A percentile compares a stretch with the other conserved stretches of the same genome.
These are phyloP conservation scores for Grus americana DNA, from an alignment of 2,113 vertebrate genomes.

Conservation along the genomic window DNA sequence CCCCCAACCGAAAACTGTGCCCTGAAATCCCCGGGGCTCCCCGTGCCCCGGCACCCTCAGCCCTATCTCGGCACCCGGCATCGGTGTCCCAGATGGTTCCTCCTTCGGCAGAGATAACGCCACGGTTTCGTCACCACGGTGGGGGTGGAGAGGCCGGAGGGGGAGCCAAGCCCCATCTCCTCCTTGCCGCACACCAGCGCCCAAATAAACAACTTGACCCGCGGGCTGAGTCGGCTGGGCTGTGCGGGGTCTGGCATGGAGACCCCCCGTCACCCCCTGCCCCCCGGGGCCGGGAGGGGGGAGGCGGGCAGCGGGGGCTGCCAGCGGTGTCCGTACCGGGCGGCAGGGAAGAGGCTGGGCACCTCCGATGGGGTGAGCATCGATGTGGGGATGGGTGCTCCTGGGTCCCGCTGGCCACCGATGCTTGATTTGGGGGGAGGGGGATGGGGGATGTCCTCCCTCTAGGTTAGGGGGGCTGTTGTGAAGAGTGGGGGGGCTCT, in stretches of 20 bases:
- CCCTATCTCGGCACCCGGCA: background rate
- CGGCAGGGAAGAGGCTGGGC: background rate
- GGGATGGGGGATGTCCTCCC: background rate
- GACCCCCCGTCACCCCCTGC: background rate
- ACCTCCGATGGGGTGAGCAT: background rate
- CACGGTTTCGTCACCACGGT: background rate
- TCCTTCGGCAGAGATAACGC: background rate
- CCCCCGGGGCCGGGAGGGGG: background rate
- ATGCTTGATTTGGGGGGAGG: background rate
- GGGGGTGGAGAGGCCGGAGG: background rate
- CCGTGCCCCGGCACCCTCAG: background rate
- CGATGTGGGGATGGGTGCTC: background rate
- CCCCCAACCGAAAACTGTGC: too few relatives aligned
- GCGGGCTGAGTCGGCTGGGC: accelerated
- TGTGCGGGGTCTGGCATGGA: background rate
- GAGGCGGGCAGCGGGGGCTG: accelerated
- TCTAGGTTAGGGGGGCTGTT: background rate
- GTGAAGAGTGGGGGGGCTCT: background rate
- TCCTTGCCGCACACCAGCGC: background rate
- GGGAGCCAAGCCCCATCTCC: background rate
- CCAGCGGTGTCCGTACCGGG: background rate
- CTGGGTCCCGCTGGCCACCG: background rate
- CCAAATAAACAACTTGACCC: conserved; percentile 1
- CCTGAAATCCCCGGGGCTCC: background rate
- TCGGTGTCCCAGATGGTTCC: conserved; percentile 31